A percentile compares a stretch with the other conserved stretches of the same genome.
phyloP scores from a whole-genome alignment of 2,888 invertebrate genomes.

The Diadegma fenestrale region DNA sequence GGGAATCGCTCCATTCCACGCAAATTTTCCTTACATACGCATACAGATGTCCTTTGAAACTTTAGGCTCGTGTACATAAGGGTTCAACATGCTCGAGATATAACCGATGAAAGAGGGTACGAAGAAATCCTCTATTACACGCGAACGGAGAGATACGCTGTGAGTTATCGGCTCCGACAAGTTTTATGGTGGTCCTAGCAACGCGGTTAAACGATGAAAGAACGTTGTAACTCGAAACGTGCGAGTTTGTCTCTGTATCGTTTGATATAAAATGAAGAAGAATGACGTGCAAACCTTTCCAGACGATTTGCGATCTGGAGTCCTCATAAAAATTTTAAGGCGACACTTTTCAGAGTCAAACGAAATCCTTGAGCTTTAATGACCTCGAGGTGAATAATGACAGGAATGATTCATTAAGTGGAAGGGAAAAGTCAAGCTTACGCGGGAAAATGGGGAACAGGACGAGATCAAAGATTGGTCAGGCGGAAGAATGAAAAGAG shows the following conservation, averaged over 20 bases:
- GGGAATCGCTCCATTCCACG: constrained; percentile 8
- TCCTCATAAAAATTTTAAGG: neutral
- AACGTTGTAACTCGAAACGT: constrained; percentile 25
- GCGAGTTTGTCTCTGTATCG: neutral
- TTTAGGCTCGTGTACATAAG: constrained; percentile 10
- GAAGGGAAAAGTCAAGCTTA: neutral
- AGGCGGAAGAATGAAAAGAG: neutral
- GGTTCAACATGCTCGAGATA: constrained; percentile 10
- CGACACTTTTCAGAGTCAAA: neutral
- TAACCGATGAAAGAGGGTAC: constrained; percentile 7
- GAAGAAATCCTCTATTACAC: constrained; percentile 31
- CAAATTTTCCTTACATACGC: constrained; percentile 8
- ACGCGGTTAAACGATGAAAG: constrained; percentile 27
- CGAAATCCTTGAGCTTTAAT: neutral
- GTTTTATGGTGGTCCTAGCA: constrained; percentile 19
- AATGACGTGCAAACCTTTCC: neutral
- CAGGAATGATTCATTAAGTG: neutral
- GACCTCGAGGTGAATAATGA: neutral
- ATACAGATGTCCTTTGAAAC: constrained; percentile 5
- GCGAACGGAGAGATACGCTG: constrained; percentile 14
- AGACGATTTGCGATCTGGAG: neutral
- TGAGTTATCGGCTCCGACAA: constrained; percentile 22
- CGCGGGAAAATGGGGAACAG: neutral
- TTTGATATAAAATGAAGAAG: constrained; percentile 8
- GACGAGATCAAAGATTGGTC: neutral